Percentiles rank a stretch among this genome's conserved stretches.
Conservation (phyloP, 2,888 invertebrate species). For the Autographa gamma region DNA sequence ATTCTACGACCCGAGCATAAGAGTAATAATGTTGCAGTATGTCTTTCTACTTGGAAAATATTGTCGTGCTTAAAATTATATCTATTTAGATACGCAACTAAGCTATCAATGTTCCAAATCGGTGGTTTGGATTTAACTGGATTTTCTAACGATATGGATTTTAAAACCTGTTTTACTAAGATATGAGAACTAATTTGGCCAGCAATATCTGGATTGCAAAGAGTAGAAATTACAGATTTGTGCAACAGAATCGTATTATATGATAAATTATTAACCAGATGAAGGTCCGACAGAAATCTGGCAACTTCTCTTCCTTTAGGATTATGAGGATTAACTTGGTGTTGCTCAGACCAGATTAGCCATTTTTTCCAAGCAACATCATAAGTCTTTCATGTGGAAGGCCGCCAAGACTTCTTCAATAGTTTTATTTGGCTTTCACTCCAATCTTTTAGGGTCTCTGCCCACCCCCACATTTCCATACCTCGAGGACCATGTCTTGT, state of each 20-base stretch:
- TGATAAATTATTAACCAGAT: slow-evolving; percentile 26
- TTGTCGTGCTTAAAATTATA: too few relatives aligned
- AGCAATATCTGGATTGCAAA: slow-evolving; percentile 19
- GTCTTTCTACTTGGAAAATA: too few relatives aligned
- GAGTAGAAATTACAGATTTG: slow-evolving; percentile 45
- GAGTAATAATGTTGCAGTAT: too few relatives aligned
- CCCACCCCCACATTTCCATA: too few relatives aligned
- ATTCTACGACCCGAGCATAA: slow-evolving; percentile 20
- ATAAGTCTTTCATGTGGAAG: slow-evolving; percentile 11
- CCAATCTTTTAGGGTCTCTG: neutral
- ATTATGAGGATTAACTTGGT: slow-evolving; percentile 12
- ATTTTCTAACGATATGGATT: slow-evolving; percentile 9
- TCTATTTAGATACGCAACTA: neutral
- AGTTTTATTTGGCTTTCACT: neutral
- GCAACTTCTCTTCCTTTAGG: slow-evolving; percentile 18
- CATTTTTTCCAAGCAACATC: slow-evolving; percentile 17
- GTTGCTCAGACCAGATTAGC: neutral
- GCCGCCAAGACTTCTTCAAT: neutral
- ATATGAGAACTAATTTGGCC: neutral
- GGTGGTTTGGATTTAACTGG: neutral
- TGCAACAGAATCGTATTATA: slow-evolving; percentile 42
- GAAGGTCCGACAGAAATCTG: slow-evolving; percentile 31
- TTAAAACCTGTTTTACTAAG: slow-evolving; percentile 13
- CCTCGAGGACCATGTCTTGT: too few relatives aligned
- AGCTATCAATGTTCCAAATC: slow-evolving; percentile 5